Evolutionary conservation across 2,888 invertebrate genomes (phyloP), one percentile per base, ranked within the genome.

Genomic region (Thereva unica): DNA sequence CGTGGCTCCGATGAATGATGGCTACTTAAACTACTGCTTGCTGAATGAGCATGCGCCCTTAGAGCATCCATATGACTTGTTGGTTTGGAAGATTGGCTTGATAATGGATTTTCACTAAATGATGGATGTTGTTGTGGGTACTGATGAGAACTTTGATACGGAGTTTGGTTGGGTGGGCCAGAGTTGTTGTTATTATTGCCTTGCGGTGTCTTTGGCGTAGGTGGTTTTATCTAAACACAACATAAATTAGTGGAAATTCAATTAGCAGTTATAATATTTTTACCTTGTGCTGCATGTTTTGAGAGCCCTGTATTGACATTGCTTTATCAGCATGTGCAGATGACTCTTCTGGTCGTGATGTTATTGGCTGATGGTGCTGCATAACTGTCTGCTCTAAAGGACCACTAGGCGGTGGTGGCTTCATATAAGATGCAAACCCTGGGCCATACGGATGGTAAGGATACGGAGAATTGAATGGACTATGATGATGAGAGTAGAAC

Each of bases 401-500:
- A 1, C 79, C 80, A 6, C 76, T 71, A 6, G 81, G 81, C 10
- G 69, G 71, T 1, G 81, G 80, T 1, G 82, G 80, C 70, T 80
- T 79, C 76, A 80, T 79, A 69, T 80, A 80, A 38, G 81, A 75
- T 42, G 70, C 71, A 70, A 81, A 80, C 37, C 81, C 79, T n/a
- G 81, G 80, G 2, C 83, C 80, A 69, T 82, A 80, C 2, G 83
- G 77, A 79, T 85, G 72, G 77, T 83, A 77, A 77, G 84, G 79
- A 74, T 89, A 90, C 4, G 89, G 89, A 8, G 80, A 79, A 69
- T 80, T 81, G 69, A 82, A 81, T 53, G 81, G 81, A 74, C 78
- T 78, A 79, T 89, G 90, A 77, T 90, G 91, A 76, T 89, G 90
- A 12, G 91, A 88, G 73, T 92, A 92, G 73, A 88, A 89, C 78